phyloP scores from a whole-genome alignment of 2,888 invertebrate genomes.

The Andricus curvator region DNA sequence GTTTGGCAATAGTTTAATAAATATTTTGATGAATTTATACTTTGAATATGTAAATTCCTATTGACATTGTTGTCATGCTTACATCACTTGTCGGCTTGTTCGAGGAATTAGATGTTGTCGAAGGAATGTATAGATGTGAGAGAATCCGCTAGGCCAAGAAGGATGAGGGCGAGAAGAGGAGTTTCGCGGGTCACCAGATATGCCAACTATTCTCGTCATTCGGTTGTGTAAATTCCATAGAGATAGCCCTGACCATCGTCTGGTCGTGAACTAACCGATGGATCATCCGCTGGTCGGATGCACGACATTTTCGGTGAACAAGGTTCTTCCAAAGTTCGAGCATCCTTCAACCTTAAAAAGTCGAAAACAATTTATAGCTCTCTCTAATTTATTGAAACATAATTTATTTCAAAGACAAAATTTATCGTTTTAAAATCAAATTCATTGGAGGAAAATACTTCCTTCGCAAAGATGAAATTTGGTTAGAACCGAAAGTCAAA shows the following conservation, averaged over 20 bases:
- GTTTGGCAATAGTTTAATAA: no score
- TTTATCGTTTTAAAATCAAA: background rate
- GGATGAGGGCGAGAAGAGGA: constrained; percentile 9
- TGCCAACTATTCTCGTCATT: constrained; percentile 33
- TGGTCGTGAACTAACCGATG: background rate
- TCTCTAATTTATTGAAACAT: no score
- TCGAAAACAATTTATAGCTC: no score
- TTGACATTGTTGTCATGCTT: background rate
- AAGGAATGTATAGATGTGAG: constrained; percentile 16
- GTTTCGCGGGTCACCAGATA: constrained; percentile 26
- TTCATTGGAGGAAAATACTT: background rate
- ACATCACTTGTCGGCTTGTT: background rate
- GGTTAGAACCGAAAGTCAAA: no score
- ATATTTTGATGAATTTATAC: background rate
- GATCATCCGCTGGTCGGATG: background rate
- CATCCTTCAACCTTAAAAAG: background rate
- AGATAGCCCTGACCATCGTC: background rate
- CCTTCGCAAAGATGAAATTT: no score
- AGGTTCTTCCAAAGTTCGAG: background rate
- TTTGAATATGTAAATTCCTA: background rate
- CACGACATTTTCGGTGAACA: background rate
- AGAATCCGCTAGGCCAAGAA: background rate
- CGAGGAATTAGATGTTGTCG: background rate
- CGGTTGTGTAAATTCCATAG: constrained; percentile 14
- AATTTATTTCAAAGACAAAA: background rate